phyloP scores from a whole-genome alignment of 2,113 vertebrate species.

The Oplegnathus fasciatus region DNA sequence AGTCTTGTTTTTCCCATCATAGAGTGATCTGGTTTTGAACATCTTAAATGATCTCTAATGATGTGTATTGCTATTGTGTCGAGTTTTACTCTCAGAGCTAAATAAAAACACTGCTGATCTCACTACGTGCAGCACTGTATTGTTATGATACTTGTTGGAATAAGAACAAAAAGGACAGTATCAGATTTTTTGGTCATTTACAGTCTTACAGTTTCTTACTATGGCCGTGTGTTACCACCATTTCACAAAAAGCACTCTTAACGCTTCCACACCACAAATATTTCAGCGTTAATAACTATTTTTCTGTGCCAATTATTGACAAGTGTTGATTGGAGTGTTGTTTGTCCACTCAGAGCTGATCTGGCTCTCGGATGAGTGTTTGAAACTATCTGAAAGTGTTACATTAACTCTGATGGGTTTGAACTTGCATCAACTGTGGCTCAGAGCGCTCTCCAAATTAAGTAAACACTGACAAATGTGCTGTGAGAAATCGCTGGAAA shows the following conservation, averaged over 20 bases:
- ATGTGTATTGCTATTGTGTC: constrained; percentile 5
- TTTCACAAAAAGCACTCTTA: constrained; percentile 47
- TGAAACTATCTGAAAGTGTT: constrained; percentile 46
- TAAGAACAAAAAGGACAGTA: constrained; percentile 24
- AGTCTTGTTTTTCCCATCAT: constrained; percentile 7
- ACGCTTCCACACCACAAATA: constrained; percentile 53
- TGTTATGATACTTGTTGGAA: not conserved
- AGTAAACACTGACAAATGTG: constrained; percentile 35
- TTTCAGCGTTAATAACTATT: constrained; percentile 56
- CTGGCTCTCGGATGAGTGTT: constrained; percentile 49
- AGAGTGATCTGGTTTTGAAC: constrained; percentile 3
- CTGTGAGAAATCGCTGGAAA: constrained; percentile 21
- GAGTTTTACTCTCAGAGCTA: not conserved
- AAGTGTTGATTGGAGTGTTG: constrained; percentile 67
- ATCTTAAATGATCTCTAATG: not conserved
- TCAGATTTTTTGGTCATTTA: constrained; percentile 32
- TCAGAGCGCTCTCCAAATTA: not conserved
- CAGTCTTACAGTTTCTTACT: constrained; percentile 36
- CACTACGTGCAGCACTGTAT: not conserved
- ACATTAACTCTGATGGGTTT: constrained; percentile 49
- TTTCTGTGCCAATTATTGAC: constrained; percentile 57
- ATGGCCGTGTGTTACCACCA: not conserved
- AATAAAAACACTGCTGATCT: constrained; percentile 15
- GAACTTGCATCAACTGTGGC: constrained; percentile 27
- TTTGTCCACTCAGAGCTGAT: constrained; percentile 66